phyloP scores from a whole-genome alignment of 2,888 invertebrate genomes.

The Drosophila borealis region DNA sequence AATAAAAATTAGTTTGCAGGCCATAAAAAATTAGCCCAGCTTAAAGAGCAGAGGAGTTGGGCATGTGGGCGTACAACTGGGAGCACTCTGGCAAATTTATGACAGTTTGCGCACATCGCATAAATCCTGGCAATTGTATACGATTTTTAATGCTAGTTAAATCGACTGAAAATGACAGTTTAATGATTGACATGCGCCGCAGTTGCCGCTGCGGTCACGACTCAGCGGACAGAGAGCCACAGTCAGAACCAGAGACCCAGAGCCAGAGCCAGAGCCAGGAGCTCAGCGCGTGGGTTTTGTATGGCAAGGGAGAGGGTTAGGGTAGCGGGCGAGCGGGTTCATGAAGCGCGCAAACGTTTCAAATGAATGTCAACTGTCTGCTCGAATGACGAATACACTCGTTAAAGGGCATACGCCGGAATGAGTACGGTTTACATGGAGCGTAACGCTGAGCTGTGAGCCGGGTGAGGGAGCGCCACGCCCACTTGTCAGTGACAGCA shows the following conservation, averaged over 20 bases:
- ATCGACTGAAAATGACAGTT: conserved; percentile 82
- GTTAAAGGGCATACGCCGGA: conserved; percentile 77
- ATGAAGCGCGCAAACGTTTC: conserved; percentile 69
- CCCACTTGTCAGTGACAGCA: conserved; percentile 71
- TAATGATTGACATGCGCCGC: conserved; percentile 80
- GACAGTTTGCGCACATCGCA: conserved; percentile 76
- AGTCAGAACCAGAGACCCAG: conserved; percentile 1
- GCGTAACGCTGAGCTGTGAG: conserved; percentile 57
- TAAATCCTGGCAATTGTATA: conserved; percentile 79
- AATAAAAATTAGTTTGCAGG: conserved; percentile 80
- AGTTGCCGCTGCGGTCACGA: conserved; percentile 60
- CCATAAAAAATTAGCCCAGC: conserved; percentile 77
- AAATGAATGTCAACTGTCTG: conserved; percentile 79
- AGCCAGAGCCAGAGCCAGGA: background rate
- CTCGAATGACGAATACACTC: conserved; percentile 78
- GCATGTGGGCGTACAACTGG: conserved; percentile 21
- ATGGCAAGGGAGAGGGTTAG: background rate
- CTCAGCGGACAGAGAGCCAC: conserved; percentile 39
- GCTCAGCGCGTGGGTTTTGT: conserved; percentile 16
- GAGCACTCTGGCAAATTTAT: conserved; percentile 69
- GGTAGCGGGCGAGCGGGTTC: conserved; percentile 39
- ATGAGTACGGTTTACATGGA: conserved; percentile 69
- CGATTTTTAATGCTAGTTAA: conserved; percentile 82
- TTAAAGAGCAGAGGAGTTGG: conserved; percentile 32
- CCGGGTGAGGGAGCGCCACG: conserved; percentile 43